Conservation (phyloP, 2,797 vertebrate species). For the Fistularia commersonii region DNA sequence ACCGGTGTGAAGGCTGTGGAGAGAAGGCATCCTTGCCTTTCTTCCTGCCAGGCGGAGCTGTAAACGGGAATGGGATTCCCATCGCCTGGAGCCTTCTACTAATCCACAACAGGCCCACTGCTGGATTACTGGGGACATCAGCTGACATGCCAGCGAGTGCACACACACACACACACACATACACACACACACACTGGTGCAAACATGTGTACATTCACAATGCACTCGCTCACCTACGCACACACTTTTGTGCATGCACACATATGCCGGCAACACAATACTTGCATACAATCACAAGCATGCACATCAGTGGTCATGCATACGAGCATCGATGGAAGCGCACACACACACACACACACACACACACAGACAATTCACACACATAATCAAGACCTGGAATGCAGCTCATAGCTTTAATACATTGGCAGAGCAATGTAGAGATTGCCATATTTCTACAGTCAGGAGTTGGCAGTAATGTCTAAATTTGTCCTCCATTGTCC, state of each 20-base stretch:
- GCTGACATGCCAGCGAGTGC: slow-evolving; percentile 73
- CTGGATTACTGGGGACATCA: slow-evolving; percentile 78
- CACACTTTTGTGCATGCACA: slow-evolving; percentile 13
- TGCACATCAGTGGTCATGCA: slow-evolving; percentile 29
- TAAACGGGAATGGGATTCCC: slow-evolving; percentile 78
- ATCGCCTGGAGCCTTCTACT: slow-evolving; percentile 76
- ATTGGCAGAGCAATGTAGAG: slow-evolving; percentile 68
- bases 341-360: slow-evolving; percentile 13
- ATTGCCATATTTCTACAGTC: slow-evolving; percentile 62
- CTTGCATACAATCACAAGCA: slow-evolving; percentile 23
- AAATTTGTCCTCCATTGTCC: slow-evolving; percentile 55
- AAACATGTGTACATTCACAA: slow-evolving; percentile 20
- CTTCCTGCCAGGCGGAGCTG: slow-evolving; percentile 76
- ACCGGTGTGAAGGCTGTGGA: slow-evolving; percentile 68
- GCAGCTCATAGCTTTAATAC: slow-evolving; percentile 54
- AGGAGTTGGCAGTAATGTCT: slow-evolving; percentile 61
- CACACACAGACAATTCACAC: slow-evolving; percentile 36
- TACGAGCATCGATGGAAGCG: slow-evolving; percentile 5
- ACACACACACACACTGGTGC: slow-evolving; percentile 15
- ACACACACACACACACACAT: slow-evolving; percentile 37
- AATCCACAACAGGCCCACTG: slow-evolving; percentile 79
- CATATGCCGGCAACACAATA: slow-evolving; percentile 28
- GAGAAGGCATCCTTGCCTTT: slow-evolving; percentile 69
- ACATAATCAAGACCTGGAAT: slow-evolving; percentile 53
- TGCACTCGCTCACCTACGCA: slow-evolving; percentile 22